Percentiles rank a stretch among this genome's conserved stretches.
Evolutionary conservation across 2,113 vertebrate genomes (phyloP).

Genomic region (Heterotis niloticus): DNA sequence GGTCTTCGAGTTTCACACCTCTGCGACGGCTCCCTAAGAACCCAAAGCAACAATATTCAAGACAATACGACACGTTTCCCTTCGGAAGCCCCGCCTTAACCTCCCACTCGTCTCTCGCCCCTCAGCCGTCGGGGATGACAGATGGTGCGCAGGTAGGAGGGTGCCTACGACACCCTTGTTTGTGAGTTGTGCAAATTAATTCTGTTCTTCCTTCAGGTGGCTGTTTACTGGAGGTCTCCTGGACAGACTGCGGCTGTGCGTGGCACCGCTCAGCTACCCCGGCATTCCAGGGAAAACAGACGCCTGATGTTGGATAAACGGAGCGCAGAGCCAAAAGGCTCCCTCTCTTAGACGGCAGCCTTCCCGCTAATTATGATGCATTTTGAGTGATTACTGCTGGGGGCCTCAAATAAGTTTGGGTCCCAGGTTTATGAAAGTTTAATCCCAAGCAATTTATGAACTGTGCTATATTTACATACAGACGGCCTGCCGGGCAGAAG

Average conservation of each 20-base stretch:
- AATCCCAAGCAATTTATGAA: constrained; percentile 21
- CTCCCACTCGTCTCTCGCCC: not conserved
- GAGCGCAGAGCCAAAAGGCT: constrained; percentile 4
- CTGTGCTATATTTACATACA: not conserved
- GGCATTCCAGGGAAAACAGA: not conserved
- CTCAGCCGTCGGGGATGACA: constrained; percentile 27
- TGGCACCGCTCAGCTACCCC: not conserved
- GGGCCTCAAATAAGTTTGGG: constrained; percentile 23
- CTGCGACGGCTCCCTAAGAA: not conserved
- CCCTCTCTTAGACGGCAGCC: not conserved
- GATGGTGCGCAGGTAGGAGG: constrained; percentile 20
- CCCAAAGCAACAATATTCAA: not conserved
- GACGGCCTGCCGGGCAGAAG: constrained; percentile 6
- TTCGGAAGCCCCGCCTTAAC: constrained; percentile 16
- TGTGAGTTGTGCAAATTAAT: constrained; percentile 17
- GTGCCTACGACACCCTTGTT: constrained; percentile 11
- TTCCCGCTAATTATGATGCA: constrained; percentile 22
- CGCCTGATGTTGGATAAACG: not conserved
- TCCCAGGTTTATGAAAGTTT: constrained; percentile 27
- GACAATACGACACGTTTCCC: not conserved
- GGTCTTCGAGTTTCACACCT: constrained; percentile 2
- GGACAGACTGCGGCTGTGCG: not conserved
- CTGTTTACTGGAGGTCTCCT: not conserved
- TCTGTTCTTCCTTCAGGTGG: not conserved
- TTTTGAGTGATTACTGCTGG: constrained; percentile 25